These are phyloP conservation scores for Eurosta solidaginis DNA, from an alignment of 1,140 invertebrate genomes.

Conservation along the genomic window DNA sequence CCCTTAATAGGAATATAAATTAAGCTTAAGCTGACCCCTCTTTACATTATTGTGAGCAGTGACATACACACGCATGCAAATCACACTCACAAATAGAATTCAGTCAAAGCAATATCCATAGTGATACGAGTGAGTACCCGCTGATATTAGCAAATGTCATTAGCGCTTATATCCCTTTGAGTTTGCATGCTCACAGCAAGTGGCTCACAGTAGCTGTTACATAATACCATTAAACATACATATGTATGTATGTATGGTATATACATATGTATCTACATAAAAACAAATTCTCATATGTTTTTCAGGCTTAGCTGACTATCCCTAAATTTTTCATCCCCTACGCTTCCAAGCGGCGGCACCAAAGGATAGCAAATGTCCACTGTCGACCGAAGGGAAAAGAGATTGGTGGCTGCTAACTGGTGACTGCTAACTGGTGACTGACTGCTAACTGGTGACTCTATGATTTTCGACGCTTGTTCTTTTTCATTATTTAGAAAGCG, in stretches of 20 bases:
- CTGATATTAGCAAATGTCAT: constrained; percentile 23
- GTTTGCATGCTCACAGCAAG: neutral
- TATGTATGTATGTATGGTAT: neutral
- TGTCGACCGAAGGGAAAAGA: neutral
- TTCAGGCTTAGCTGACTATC: neutral
- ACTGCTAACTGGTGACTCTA: neutral
- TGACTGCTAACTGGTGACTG: neutral
- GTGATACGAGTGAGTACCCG: too few species aligned
- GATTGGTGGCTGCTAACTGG: neutral
- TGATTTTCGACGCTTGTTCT: neutral
- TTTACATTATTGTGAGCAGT: neutral
- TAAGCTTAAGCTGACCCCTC: neutral
- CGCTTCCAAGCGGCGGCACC: neutral
- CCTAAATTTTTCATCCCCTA: constrained; percentile 15
- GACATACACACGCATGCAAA: neutral
- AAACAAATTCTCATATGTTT: neutral
- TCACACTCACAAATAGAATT: neutral
- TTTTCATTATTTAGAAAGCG: neutral
- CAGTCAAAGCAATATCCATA: neutral
- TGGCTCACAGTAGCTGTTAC: neutral
- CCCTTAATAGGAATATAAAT: constrained; percentile 26
- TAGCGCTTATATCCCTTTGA: constrained; percentile 16
- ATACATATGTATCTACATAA: too few species aligned
- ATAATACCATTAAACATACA: neutral
- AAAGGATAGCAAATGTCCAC: neutral